Conservation (phyloP, 2,113 vertebrate species). For the Sus scrofa region T2T-Sscrofa CM000818.6:133464001-133464500, state of each 20-base stretch:
- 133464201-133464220: rapidly evolving
- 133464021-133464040: neutral
- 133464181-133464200: neutral
- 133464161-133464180: neutral
- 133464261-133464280: no score
- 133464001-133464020: rapidly evolving
- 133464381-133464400: neutral
- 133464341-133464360: neutral
- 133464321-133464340: neutral
- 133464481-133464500: neutral
- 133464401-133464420: neutral
- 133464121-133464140: rapidly evolving
- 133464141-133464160: neutral
- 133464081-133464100: rapidly evolving
- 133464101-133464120: neutral
- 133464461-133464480: neutral
- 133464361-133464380: neutral
- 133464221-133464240: no score
- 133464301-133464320: rapidly evolving
- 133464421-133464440: neutral
- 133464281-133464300: no score
- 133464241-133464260: neutral
- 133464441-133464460: neutral
- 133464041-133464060: neutral
- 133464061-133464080: neutral